Base-by-base conservation (phyloP, 2,113 vertebrate species). In the Pseudois nayaur region DNA sequence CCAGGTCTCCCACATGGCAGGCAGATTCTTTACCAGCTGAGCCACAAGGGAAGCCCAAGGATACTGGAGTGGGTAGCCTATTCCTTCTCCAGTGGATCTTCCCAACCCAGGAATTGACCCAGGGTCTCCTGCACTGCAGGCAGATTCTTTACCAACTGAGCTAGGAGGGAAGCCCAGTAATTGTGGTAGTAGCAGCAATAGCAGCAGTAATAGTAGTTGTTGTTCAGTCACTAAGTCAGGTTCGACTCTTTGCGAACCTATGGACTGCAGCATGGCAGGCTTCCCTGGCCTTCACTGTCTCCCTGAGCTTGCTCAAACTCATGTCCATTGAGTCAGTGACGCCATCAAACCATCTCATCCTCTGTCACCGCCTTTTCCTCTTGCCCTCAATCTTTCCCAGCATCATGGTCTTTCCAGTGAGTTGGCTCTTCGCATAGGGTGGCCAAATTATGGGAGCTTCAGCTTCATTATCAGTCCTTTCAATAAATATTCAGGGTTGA, bases 191-290 rank as follows among this genome's bases (percentile, higher is more conserved):
- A 36, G 64, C n/a, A 21, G 17, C 64, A 71, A 71, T 11, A 71
- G 64, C 64, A 71, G 64, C n/a, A 36, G n/a, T 36, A 19, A 71
- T 3, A 5, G 64, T 9, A n/a, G 16, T 3, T 36, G 17, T 6
- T 71, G 67, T 71, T 71, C 9, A 71, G 5, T 71, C 67, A 40
- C 67, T 40, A 23, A 23, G n/a, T 40, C n/a, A 12, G 10, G 19
- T 40, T 23, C 0, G 0, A 40, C 19, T 71, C 67, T 71, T 71
- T 36, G 67, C 0, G 0, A 36, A 23, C 19, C 67, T 71, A 12
- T 71, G 19, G n/a, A 23, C n/a, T 21, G n/a, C n/a, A 23, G n/a
- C 67, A 36, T 23, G 67, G 5, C n/a, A 23, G n/a, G n/a, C n/a
- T 23, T 71, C n/a, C 19, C 67, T 36, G 9, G 21, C n/a, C 67